Evolutionary conservation across 2,113 vertebrate genomes (phyloP).

Genomic region (Lamprotornis superbus): DNA sequence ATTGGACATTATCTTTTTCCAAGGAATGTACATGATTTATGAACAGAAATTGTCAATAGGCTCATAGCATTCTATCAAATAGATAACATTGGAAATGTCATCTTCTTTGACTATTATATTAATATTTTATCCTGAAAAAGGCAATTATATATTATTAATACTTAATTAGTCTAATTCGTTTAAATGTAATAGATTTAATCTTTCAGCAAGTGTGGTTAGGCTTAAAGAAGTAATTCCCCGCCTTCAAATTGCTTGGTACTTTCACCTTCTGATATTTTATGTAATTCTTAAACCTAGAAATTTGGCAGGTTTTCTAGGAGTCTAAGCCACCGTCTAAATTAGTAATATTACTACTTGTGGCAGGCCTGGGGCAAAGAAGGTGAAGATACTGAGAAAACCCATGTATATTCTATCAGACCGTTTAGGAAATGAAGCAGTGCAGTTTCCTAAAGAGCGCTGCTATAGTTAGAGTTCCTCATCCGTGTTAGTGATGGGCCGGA

Average conservation of each 20-base stretch:
- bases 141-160: not conserved
- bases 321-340: not conserved
- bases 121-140: not conserved
- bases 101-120: not conserved
- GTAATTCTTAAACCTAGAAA: not conserved
- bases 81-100: not conserved
- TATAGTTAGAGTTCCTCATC: not conserved
- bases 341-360: not conserved
- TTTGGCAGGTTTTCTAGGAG: not conserved
- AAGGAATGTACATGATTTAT: not conserved
- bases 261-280: not conserved
- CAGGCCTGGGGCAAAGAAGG: not conserved
- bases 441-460: not conserved
- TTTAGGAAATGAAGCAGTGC: not conserved
- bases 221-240: not conserved
- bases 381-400: accelerated
- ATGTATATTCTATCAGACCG: not conserved
- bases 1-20: not conserved
- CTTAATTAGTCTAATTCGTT: not conserved
- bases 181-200: not conserved
- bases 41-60: not conserved
- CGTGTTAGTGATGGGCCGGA: accelerated
- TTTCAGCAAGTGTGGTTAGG: not conserved
- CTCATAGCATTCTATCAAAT: not conserved
- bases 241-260: not conserved